Evolutionary conservation across 64 coral and sea anemone species (phyloP).

Genomic region (Stichodactyla helianthus): DNA sequence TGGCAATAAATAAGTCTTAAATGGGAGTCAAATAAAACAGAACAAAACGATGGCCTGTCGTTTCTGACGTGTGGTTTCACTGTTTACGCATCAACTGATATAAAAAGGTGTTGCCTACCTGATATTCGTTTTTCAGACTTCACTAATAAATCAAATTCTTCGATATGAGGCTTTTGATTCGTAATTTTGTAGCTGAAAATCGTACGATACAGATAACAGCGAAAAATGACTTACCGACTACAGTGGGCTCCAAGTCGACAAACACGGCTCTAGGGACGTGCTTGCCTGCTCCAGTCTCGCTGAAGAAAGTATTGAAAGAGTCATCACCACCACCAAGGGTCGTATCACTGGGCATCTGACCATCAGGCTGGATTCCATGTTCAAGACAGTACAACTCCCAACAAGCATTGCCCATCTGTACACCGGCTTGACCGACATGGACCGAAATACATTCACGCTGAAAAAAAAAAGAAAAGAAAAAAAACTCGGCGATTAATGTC

Average conservation of each 20-base stretch:
- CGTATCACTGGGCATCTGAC: constrained; percentile 39
- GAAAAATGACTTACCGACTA: constrained; percentile 50
- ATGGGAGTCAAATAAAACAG: not conserved
- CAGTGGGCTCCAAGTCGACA: constrained; percentile 78
- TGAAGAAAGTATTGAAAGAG: constrained; percentile 66
- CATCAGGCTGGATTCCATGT: constrained; percentile 62
- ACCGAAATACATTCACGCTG: constrained; percentile 75
- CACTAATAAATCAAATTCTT: too few relatives aligned
- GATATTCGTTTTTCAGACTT: too few relatives aligned
- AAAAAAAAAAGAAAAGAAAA: constrained; percentile 3
- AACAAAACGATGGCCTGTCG: not conserved
- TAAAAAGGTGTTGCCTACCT: not conserved
- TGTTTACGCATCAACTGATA: constrained; percentile 2
- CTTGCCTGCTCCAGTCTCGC: constrained; percentile 66
- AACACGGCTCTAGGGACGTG: constrained; percentile 78
- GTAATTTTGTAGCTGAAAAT: too few relatives aligned
- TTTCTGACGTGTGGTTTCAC: not conserved
- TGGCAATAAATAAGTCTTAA: not conserved
- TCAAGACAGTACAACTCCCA: constrained; percentile 76
- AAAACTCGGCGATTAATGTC: not conserved
- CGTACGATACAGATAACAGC: not conserved
- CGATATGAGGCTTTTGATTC: too few relatives aligned
- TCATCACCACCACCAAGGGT: constrained; percentile 53
- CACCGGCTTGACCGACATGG: constrained; percentile 71
- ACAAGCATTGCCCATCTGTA: constrained; percentile 77